Percentiles rank a stretch among this genome's conserved stretches.
Conservation (phyloP, 1,140 invertebrate species). For the Neuroterus valhalla region DNA sequence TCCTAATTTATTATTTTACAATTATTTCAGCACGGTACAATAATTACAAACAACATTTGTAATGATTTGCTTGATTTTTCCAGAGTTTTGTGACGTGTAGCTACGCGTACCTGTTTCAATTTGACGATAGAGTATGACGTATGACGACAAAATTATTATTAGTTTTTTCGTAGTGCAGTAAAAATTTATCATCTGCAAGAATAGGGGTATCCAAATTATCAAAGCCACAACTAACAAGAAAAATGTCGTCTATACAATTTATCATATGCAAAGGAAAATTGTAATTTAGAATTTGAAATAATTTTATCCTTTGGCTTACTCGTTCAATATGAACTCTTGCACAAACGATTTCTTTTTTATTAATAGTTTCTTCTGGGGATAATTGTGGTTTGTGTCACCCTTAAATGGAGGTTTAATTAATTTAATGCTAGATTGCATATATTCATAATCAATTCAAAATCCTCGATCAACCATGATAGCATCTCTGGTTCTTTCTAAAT, state of each 20-base stretch:
- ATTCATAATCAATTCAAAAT: slow-evolving; percentile 37
- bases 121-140: not conserved
- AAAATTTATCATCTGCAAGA: too few relatives aligned
- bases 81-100: too few relatives aligned
- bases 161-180: too few relatives aligned
- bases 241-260: slow-evolving; percentile 41
- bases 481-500: slow-evolving; percentile 36
- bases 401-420: slow-evolving; percentile 38
- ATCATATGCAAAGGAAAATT: slow-evolving; percentile 38
- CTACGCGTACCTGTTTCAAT: not conserved
- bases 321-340: slow-evolving; percentile 45
- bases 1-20: not conserved
- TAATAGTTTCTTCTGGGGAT: slow-evolving; percentile 28
- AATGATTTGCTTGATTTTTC: too few relatives aligned
- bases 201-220: slow-evolving; percentile 46
- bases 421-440: slow-evolving; percentile 29
- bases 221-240: slow-evolving; percentile 42
- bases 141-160: slow-evolving; percentile 12
- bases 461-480: slow-evolving; percentile 42
- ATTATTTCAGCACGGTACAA: too few relatives aligned
- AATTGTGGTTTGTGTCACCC: slow-evolving; percentile 30
- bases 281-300: slow-evolving; percentile 40
- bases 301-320: slow-evolving; percentile 40
- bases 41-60: too few relatives aligned
- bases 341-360: slow-evolving; percentile 37